Percentiles rank a stretch among this genome's conserved stretches.
phyloP scores from a whole-genome alignment of 2,113 vertebrate species.

The Cyphotilapia sp. region DNA sequence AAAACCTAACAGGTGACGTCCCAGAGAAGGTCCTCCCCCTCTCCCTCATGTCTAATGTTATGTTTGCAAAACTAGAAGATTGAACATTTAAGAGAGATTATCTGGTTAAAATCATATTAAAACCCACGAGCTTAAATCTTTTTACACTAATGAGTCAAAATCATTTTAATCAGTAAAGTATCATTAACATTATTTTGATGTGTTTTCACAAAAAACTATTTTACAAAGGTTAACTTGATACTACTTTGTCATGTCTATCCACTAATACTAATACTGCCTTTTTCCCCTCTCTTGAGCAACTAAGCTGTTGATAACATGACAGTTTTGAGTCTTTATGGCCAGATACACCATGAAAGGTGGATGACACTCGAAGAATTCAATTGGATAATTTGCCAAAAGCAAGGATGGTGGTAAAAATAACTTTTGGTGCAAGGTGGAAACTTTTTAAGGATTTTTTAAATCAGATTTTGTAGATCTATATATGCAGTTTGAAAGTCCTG shows the following conservation, averaged over 20 bases:
- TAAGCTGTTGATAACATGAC: background rate
- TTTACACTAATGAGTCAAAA: background rate
- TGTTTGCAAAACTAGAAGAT: background rate
- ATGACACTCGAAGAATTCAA: fast-evolving
- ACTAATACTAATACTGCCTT: background rate
- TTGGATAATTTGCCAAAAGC: background rate
- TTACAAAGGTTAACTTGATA: background rate
- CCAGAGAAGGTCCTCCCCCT: background rate
- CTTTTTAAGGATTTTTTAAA: background rate
- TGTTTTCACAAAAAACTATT: background rate
- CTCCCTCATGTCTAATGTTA: background rate
- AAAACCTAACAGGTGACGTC: background rate
- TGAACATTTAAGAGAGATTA: background rate
- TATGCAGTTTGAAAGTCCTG: fast-evolving
- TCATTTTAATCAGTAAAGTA: background rate
- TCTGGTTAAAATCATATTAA: background rate
- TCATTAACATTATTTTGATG: background rate
- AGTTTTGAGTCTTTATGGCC: background rate
- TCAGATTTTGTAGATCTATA: background rate
- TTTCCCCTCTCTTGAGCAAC: fast-evolving
- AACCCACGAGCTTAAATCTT: fast-evolving
- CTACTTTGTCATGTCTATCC: background rate
- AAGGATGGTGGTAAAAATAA: background rate
- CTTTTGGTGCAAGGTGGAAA: background rate
- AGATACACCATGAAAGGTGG: background rate